A percentile compares a stretch with the other conserved stretches of the same genome.
These are phyloP conservation scores for Amphipoea lucens DNA, from an alignment of 2,888 invertebrate species.

Conservation along the genomic window DNA sequence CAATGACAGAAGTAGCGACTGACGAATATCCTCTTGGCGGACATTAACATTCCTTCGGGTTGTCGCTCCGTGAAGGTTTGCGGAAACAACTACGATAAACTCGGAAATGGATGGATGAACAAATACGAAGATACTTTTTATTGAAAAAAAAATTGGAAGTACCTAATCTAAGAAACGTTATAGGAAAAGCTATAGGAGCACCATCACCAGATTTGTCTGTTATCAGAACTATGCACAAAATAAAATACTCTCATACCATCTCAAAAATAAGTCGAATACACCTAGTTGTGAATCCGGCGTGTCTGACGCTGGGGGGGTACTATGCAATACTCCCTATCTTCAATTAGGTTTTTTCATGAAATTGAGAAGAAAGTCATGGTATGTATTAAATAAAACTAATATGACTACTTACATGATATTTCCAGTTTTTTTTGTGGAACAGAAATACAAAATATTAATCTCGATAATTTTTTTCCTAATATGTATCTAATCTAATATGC, in stretches of 20 bases:
- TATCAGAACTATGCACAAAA: background rate
- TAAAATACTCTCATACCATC: background rate
- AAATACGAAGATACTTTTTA: slow-evolving; percentile 5
- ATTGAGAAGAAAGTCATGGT: too few species aligned
- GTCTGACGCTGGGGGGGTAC: too few species aligned
- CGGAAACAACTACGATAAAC: slow-evolving; percentile 51
- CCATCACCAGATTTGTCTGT: background rate
- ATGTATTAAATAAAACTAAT: too few species aligned
- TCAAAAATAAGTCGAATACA: background rate
- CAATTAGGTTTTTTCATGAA: too few species aligned
- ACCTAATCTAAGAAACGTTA: background rate
- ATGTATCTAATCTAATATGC: too few species aligned
- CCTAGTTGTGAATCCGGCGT: background rate
- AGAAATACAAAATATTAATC: too few species aligned
- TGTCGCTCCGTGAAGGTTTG: slow-evolving; percentile 58
- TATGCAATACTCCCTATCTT: too few species aligned
- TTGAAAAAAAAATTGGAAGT: background rate
- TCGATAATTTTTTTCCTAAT: too few species aligned
- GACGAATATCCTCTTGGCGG: slow-evolving; percentile 50
- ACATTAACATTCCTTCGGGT: slow-evolving; percentile 56
- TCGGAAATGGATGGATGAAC: slow-evolving; percentile 29
- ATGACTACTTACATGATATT: too few species aligned
- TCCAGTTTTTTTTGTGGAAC: too few species aligned
- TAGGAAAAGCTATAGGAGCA: background rate
- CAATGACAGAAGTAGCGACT: slow-evolving; percentile 28